Evolutionary conservation across 2,888 invertebrate genomes (phyloP), one percentile per base, ranked within the genome.

Genomic region (Brachynemurus nebulosus): DNA sequence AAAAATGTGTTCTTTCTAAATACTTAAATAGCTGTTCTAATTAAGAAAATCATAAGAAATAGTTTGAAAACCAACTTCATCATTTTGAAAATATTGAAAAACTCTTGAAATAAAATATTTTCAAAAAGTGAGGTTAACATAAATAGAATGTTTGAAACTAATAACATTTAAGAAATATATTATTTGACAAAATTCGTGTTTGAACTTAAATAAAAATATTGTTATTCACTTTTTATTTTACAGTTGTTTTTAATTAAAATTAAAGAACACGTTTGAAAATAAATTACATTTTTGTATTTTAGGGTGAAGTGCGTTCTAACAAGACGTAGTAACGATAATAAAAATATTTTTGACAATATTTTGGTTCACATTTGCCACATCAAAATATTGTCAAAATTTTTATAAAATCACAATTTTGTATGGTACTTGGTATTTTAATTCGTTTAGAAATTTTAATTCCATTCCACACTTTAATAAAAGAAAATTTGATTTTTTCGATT

Each of bases 1-100:
- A 27, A 38, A 25, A 40, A 40, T 40, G 40, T 40, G 40, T 40
- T 40, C 40, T 40, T 40, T 40, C 25, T 25, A 14, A 38, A 38
- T 27, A 40, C 12, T 27, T 27, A 36, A 36, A 40, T 40, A 40
- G 40, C 40, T 40, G 40, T 40, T 40, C 30, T 30, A 40, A 27
- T 27, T 18, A 37, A 37, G 33, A 16, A 33, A n/a, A n/a, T n/a
- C n/a, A n/a, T n/a, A n/a, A n/a, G n/a, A n/a, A n/a, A 33, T 33
- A 33, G 33, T 14, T 33, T 33, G 5, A 33, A 33, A 33, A 33
- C 16, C 33, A 33, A 16, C 16, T 33, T 33, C 16, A 14, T 14
- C 33, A 33, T 14, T 33, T 33, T 14, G 16, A 4, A 33, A 33
- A 33, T 14, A 33, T 6, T 14, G 33, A 16, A 33, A 33, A 33